Conservation (phyloP, 2,797 vertebrate species). For the Gallinago stenura region DNA sequence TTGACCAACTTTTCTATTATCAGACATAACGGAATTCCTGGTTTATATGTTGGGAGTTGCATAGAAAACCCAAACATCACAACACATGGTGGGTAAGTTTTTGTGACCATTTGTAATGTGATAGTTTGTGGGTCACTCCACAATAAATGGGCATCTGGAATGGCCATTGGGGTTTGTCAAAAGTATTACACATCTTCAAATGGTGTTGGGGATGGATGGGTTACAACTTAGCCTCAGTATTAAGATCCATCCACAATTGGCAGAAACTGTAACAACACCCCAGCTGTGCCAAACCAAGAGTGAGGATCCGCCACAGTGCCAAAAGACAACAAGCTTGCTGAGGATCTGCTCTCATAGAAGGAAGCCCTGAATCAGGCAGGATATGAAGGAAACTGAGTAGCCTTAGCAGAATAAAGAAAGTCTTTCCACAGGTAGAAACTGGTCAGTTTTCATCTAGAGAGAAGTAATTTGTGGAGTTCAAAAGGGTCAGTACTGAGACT, state of each 20-base stretch:
- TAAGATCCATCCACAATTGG: constrained; percentile 33
- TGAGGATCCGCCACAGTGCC: not conserved
- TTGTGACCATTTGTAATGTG: not conserved
- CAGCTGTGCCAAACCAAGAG: constrained; percentile 36
- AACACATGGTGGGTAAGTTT: constrained; percentile 4
- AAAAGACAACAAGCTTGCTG: not conserved
- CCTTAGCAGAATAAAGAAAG: not conserved
- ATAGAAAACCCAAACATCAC: not conserved
- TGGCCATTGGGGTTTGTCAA: constrained; percentile 30
- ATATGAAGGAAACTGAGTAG: not conserved
- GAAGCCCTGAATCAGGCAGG: not conserved
- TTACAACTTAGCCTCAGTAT: constrained; percentile 52
- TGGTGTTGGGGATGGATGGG: not conserved
- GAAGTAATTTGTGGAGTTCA: not conserved
- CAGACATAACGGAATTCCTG: not conserved
- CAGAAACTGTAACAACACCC: not conserved
- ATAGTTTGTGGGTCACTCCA: constrained; percentile 41
- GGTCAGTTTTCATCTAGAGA: not conserved
- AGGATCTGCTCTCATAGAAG: not conserved
- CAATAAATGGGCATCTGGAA: constrained; percentile 40
- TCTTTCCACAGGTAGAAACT: not conserved
- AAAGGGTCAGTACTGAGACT: not conserved
- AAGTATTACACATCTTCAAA: constrained; percentile 35
- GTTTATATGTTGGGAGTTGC: not conserved
- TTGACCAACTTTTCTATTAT: not conserved